Conservation (phyloP, 2,888 invertebrate species). For the Xanthorhoe designata region DNA sequence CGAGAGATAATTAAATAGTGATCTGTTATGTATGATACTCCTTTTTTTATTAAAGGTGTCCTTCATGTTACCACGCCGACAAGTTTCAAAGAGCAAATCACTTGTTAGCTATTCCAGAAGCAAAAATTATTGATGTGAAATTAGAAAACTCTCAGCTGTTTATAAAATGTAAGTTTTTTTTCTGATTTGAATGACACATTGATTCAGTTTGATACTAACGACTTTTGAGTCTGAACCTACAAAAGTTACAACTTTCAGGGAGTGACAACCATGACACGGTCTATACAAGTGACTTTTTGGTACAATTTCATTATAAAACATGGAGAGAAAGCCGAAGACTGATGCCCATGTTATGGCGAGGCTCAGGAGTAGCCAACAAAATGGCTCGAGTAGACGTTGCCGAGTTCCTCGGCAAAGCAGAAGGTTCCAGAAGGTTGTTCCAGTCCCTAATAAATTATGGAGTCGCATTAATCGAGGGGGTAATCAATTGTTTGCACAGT, state of each 20-base stretch:
- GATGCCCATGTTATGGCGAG: constrained; percentile 78
- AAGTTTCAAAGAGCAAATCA: constrained; percentile 87
- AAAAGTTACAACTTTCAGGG: constrained; percentile 69
- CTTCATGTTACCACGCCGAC: constrained; percentile 83
- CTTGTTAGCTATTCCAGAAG: constrained; percentile 83
- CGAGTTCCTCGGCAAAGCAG: constrained; percentile 76
- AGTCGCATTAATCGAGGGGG: constrained; percentile 76
- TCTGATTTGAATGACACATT: background rate
- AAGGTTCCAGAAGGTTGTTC: constrained; percentile 76
- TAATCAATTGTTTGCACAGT: constrained; percentile 41
- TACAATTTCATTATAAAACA: constrained; percentile 61
- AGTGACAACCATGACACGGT: constrained; percentile 84
- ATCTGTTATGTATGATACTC: background rate
- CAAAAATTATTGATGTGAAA: constrained; percentile 60
- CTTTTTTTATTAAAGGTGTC: constrained; percentile 72
- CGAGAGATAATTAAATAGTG: background rate
- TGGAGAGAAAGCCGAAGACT: constrained; percentile 65
- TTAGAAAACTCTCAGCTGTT: constrained; percentile 63
- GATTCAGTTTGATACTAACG: background rate
- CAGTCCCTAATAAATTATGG: constrained; percentile 82
- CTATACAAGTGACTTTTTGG: constrained; percentile 79
- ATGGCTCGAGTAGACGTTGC: constrained; percentile 70
- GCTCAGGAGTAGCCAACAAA: constrained; percentile 66
- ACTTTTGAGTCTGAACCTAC: background rate
- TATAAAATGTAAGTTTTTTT: constrained; percentile 82